A percentile compares a stretch with the other conserved stretches of the same genome.
Evolutionary conservation across 1,140 invertebrate species (phyloP).

Genomic region (Littorina saxatilis): DNA sequence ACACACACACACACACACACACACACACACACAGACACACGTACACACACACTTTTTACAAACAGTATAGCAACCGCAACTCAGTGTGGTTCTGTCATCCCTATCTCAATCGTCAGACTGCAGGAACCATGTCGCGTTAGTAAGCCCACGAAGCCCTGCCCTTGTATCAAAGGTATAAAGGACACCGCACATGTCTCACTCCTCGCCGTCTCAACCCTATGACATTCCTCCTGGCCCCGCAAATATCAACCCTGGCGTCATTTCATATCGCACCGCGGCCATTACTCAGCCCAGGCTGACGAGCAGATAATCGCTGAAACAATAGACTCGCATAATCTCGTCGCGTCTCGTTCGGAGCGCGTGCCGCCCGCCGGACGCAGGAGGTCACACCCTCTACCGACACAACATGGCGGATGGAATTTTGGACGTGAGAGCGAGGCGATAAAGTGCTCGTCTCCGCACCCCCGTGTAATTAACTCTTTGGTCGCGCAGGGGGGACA

Average conservation of each 20-base stretch:
- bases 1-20: background rate
- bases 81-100: no score
- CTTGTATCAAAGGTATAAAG: no score
- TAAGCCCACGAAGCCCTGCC: no score
- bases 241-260: no score
- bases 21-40: background rate
- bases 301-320: background rate
- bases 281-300: background rate
- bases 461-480: slow-evolving; percentile 35
- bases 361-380: slow-evolving; percentile 20
- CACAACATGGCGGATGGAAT: slow-evolving; percentile 38
- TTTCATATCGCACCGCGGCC: background rate
- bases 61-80: no score
- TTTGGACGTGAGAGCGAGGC: slow-evolving; percentile 27
- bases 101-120: no score
- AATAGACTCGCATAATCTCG: slow-evolving; percentile 15
- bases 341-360: slow-evolving; percentile 5
- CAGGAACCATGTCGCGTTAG: no score
- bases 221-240: no score
- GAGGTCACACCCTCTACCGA: slow-evolving; percentile 30
- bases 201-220: no score
- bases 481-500: slow-evolving; percentile 31
- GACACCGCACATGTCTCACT: no score
- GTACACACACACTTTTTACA: background rate
- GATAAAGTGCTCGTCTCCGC: slow-evolving; percentile 31